A percentile compares a stretch with the other conserved stretches of the same genome.
These are phyloP conservation scores for Taxidea taxus DNA, from an alignment of 2,113 vertebrate genomes.

Conservation along the genomic window DNA sequence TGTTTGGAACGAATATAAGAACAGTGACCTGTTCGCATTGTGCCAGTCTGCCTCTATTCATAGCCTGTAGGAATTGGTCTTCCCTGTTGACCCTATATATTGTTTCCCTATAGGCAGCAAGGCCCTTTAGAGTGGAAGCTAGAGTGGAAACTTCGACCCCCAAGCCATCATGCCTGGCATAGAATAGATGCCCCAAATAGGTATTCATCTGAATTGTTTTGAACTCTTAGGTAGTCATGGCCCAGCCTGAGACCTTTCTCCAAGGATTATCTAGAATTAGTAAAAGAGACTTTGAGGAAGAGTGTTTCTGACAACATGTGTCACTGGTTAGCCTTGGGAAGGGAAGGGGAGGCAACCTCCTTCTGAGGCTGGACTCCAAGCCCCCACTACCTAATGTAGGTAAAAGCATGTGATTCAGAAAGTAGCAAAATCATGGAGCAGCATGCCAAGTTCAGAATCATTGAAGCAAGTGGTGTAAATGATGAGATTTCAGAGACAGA, in stretches of 20 bases:
- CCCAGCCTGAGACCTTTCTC: neutral
- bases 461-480: constrained; percentile 39
- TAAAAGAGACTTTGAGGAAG: neutral
- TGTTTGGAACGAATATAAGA: neutral
- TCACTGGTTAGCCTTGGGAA: neutral
- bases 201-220: neutral
- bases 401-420: neutral
- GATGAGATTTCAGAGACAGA: constrained; percentile 57
- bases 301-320: neutral
- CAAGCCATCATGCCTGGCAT: too few species aligned
- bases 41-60: neutral
- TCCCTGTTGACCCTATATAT: neutral
- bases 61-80: neutral
- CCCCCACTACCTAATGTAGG: neutral
- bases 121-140: neutral
- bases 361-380: neutral
- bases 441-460: constrained; percentile 32
- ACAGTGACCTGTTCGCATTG: neutral
- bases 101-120: neutral
- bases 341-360: neutral
- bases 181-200: neutral
- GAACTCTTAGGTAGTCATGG: neutral
- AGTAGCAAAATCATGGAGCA: neutral
- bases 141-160: neutral
- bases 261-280: neutral